Evolutionary conservation across 2,797 vertebrate species (phyloP), one percentile per base, ranked within the genome.

Genomic region (Notolabrus celidotus): DNA sequence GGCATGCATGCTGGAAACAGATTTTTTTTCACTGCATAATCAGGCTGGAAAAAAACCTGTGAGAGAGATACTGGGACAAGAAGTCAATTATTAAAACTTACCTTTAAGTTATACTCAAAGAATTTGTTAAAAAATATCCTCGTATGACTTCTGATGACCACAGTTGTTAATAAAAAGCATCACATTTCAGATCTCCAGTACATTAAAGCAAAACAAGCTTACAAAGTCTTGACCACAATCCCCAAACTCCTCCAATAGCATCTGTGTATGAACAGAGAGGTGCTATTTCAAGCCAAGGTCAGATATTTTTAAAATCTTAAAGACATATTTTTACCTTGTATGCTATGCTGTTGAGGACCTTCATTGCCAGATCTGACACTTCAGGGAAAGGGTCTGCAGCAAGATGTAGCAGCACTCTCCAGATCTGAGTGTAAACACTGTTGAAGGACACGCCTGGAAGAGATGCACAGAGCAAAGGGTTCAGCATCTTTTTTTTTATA

Each of bases 391-490:
- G 98, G 60, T 99, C 98, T 0, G 97, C 97, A 1, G 98, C 97
- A 33, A 99, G 92, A 71, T 99, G 98, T 2, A 99, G 92, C 42
- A 99, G 91, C 1, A 99, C 97, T 73, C 98, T 95, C 98, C 98
- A 99, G 69, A 99, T 99, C 52, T 99, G 98, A 12, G 98, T 99
- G 89, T 99, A 99, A 52, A 99, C 97, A n/a, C 98, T 99, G 92
- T 99, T 99, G 89, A 99, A 99, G 69, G 97, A 99, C 63, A 99
- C 97, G 15, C 98, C 98, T 99, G 27, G 27, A 76, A 67, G 11
- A 50, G 38, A 83, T 2, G 33, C 22, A 67, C 6, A 56, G 38
- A 51, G 15, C 19, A 70, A 25, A 41, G 0, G 19, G 8, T 41
- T 38, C 0, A 29, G 36, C 34, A 17, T 52, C 9, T 22, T 0